phyloP scores from a whole-genome alignment of 2,113 vertebrate species.

The Ardeotis arabs region DNA sequence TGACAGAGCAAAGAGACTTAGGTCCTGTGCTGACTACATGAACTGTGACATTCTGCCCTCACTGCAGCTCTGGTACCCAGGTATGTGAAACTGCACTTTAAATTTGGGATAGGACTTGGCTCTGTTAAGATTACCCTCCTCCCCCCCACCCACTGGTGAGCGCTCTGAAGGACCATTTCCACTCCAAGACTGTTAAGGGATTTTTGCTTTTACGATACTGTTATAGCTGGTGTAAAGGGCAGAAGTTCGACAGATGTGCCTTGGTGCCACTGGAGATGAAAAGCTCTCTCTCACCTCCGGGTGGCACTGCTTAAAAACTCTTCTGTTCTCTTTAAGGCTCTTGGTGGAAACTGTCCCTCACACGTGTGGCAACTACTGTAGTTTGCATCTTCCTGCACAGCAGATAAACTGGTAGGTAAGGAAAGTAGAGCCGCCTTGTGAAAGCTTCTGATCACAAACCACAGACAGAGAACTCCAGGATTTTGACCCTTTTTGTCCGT shows the following conservation, averaged over 20 bases:
- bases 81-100: not conserved
- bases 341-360: not conserved
- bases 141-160: too few species aligned
- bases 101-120: not conserved
- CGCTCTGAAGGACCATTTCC: not conserved
- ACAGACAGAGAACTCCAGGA: not conserved
- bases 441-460: not conserved
- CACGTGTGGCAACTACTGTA: accelerated
- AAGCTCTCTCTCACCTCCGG: not conserved
- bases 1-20: not conserved
- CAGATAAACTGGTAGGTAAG: not conserved
- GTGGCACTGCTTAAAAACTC: slow-evolving; percentile 26
- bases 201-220: not conserved
- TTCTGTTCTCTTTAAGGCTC: not conserved
- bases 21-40: not conserved
- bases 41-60: not conserved
- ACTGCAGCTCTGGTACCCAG: not conserved
- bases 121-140: not conserved
- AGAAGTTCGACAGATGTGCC: not conserved
- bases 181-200: not conserved
- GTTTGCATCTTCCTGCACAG: not conserved
- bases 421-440: not conserved
- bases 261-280: not conserved
- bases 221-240: not conserved
- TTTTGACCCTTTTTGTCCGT: not conserved